Conservation (phyloP, 2,888 invertebrate species). For the Acanthacorydalis orientalis region DNA sequence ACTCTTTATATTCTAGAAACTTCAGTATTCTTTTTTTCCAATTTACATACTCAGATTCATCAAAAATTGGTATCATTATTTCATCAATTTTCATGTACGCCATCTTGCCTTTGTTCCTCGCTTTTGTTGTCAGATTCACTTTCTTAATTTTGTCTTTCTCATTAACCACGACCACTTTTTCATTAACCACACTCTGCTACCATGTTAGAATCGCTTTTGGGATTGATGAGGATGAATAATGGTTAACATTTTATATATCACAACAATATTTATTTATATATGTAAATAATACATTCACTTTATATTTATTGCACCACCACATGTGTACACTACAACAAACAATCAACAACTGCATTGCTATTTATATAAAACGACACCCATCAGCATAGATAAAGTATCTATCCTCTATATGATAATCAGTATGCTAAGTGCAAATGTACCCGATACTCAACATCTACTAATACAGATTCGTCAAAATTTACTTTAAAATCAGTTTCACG, state of each 20-base stretch:
- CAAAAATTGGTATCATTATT: conserved; percentile 9
- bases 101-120: conserved; percentile 2
- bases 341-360: background rate
- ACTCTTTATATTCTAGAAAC: conserved; percentile 8
- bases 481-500: no score
- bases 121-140: background rate
- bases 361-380: background rate
- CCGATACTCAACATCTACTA: no score
- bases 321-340: no score
- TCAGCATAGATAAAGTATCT: no score
- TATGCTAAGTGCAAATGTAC: no score
- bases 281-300: no score
- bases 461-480: no score
- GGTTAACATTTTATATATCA: background rate
- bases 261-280: background rate
- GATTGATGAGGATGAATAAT: background rate
- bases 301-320: no score
- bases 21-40: conserved; percentile 10
- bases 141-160: background rate
- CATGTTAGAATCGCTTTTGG: background rate
- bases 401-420: no score
- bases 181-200: no score
- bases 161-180: background rate
- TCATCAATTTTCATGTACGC: conserved; percentile 8
- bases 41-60: conserved; percentile 9